Evolutionary conservation across 2,888 invertebrate species (phyloP).

Genomic region (Lithophane semibrunnea): DNA sequence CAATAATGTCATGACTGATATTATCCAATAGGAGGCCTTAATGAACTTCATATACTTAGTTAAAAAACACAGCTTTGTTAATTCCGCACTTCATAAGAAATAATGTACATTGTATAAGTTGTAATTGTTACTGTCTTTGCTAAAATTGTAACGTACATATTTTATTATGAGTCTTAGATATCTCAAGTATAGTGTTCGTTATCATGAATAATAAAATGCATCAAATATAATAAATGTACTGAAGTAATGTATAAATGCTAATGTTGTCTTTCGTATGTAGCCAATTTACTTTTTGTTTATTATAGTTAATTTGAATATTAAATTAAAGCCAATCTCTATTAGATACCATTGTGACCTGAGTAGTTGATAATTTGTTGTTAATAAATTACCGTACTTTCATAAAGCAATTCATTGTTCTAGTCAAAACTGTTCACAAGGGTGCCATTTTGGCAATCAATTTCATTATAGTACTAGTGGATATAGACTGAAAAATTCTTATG

Average conservation of each 20-base stretch:
- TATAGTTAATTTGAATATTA: constrained; percentile 27
- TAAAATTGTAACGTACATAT: constrained; percentile 43
- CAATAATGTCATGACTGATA: constrained; percentile 36
- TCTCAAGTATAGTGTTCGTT: constrained; percentile 38
- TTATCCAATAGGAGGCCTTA: constrained; percentile 51
- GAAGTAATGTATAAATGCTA: constrained; percentile 20
- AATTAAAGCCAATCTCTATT: constrained; percentile 27
- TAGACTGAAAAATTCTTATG: constrained; percentile 52
- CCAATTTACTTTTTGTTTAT: constrained; percentile 5
- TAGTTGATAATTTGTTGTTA: constrained; percentile 62
- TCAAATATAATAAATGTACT: constrained; percentile 41
- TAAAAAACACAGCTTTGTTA: constrained; percentile 22
- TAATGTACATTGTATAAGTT: constrained; percentile 1
- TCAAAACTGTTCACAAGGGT: constrained; percentile 33
- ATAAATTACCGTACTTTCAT: constrained; percentile 7
- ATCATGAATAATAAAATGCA: constrained; percentile 41
- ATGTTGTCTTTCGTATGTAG: constrained; percentile 17
- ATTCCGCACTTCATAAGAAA: constrained; percentile 13
- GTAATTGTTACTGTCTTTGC: constrained; percentile 37
- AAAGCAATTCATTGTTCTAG: constrained; percentile 38
- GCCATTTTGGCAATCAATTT: background rate
- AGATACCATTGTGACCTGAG: constrained; percentile 69
- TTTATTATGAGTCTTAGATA: constrained; percentile 45
- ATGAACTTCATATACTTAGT: constrained; percentile 14
- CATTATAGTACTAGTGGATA: constrained; percentile 23